Evolutionary conservation across 2,888 invertebrate genomes (phyloP).

Genomic region (Caenorhabditis afra): DNA sequence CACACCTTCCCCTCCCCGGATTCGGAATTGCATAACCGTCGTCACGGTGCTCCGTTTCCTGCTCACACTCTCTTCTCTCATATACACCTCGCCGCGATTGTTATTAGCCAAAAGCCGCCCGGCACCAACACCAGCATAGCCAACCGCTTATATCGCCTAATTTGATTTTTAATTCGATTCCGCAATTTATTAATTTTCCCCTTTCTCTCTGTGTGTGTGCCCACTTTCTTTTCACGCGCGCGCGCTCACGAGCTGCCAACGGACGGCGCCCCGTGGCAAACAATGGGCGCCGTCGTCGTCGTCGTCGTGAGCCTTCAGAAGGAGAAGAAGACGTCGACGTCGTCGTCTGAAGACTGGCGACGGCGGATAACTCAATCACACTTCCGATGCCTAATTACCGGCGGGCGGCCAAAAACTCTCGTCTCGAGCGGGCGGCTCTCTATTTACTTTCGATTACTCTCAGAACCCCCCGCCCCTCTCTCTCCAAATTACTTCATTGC

Average conservation of each 20-base stretch:
- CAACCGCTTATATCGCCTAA: slow-evolving; percentile 35
- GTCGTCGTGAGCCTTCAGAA: not conserved
- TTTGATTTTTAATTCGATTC: slow-evolving; percentile 63
- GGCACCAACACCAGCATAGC: too few relatives aligned
- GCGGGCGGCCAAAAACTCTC: slow-evolving; percentile 13
- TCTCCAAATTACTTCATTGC: slow-evolving; percentile 45
- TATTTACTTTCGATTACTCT: slow-evolving; percentile 54
- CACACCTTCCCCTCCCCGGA: too few relatives aligned
- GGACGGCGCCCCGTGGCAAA: not conserved
- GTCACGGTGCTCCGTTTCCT: slow-evolving; percentile 1
- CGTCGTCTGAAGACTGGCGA: not conserved
- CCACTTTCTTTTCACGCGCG: slow-evolving; percentile 1
- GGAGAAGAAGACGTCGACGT: slow-evolving; percentile 25
- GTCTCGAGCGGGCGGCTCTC: not conserved
- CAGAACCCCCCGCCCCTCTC: slow-evolving; percentile 28
- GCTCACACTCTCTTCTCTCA: slow-evolving; percentile 1
- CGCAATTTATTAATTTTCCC: slow-evolving; percentile 55
- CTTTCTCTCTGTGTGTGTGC: slow-evolving; percentile 4
- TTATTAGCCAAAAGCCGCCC: slow-evolving; percentile 29
- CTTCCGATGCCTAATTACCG: slow-evolving; percentile 44
- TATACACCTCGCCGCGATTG: slow-evolving; percentile 12
- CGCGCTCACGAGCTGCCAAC: not conserved
- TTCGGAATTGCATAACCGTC: slow-evolving; percentile 1
- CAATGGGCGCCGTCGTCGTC: slow-evolving; percentile 8
- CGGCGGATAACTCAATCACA: slow-evolving; percentile 12